Conservation (phyloP, 2,797 vertebrate genomes). For the Sebastolobus altivelis region DNA sequence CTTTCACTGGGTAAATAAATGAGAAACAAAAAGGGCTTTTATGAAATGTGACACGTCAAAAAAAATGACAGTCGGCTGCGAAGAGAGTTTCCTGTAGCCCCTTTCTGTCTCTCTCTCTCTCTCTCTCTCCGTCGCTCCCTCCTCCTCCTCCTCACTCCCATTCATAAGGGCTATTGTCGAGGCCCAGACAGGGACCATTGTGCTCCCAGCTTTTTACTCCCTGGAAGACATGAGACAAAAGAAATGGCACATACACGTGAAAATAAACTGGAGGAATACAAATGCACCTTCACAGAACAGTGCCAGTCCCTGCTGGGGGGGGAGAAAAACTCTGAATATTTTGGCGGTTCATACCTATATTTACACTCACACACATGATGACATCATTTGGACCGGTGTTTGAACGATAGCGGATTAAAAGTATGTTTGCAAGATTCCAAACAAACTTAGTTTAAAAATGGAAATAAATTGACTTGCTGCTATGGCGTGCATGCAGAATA, state of each 20-base stretch:
- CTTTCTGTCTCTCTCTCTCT: constrained; percentile 19
- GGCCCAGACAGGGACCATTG: constrained; percentile 79
- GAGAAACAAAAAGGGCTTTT: constrained; percentile 54
- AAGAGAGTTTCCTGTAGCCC: constrained; percentile 56
- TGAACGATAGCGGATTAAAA: not conserved
- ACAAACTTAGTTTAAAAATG: not conserved
- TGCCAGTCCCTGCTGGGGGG: not conserved
- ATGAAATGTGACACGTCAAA: constrained; percentile 50
- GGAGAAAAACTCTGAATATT: not conserved
- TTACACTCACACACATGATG: not conserved
- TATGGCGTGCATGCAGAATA: not conserved
- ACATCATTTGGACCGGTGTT: not conserved
- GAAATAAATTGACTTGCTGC: not conserved
- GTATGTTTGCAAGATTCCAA: not conserved
- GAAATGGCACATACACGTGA: constrained; percentile 54
- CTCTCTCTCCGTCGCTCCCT: constrained; percentile 44
- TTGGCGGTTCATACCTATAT: not conserved
- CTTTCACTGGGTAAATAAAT: constrained; percentile 40
- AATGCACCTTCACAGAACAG: constrained; percentile 26
- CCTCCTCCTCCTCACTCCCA: constrained; percentile 48
- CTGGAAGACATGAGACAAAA: constrained; percentile 71
- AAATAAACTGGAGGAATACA: constrained; percentile 33
- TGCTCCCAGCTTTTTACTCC: constrained; percentile 70
- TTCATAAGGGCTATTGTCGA: constrained; percentile 80
- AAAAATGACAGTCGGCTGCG: constrained; percentile 59